Conservation (phyloP, 2,113 vertebrate species). For the Eolophus roseicapilla region DNA sequence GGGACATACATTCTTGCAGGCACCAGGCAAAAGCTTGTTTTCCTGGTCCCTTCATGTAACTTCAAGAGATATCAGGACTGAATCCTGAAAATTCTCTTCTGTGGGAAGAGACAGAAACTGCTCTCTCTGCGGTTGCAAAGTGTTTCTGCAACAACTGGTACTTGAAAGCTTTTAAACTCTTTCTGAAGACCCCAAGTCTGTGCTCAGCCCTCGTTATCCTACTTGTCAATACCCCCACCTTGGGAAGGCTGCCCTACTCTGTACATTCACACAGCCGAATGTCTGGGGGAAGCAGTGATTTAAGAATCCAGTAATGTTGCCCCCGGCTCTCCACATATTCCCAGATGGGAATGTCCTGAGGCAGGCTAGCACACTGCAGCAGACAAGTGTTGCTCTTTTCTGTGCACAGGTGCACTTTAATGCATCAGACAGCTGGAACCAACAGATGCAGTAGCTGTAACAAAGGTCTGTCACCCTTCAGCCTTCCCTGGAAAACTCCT, state of each 20-base stretch:
- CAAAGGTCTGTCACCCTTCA: not conserved
- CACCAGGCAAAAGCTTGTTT: not conserved
- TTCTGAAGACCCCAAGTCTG: not conserved
- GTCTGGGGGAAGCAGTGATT: not conserved
- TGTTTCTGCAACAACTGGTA: not conserved
- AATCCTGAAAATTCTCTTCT: not conserved
- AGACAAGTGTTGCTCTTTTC: not conserved
- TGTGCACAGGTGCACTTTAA: not conserved
- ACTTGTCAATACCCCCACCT: not conserved
- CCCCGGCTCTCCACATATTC: not conserved
- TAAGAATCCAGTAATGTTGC: not conserved
- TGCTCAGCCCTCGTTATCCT: not conserved
- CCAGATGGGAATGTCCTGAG: not conserved
- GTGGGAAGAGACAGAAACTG: not conserved
- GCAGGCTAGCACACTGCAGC: not conserved
- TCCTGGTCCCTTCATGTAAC: not conserved
- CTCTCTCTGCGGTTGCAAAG: not conserved
- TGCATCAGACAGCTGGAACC: not conserved
- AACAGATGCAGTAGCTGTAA: not conserved
- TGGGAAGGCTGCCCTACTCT: not conserved
- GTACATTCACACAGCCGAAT: not conserved
- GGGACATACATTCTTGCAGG: not conserved
- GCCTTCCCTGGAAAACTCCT: not conserved
- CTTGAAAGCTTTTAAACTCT: not conserved
- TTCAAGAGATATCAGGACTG: not conserved